Conservation (phyloP, 2,888 invertebrate species). For the Zele albiditarsus region DNA sequence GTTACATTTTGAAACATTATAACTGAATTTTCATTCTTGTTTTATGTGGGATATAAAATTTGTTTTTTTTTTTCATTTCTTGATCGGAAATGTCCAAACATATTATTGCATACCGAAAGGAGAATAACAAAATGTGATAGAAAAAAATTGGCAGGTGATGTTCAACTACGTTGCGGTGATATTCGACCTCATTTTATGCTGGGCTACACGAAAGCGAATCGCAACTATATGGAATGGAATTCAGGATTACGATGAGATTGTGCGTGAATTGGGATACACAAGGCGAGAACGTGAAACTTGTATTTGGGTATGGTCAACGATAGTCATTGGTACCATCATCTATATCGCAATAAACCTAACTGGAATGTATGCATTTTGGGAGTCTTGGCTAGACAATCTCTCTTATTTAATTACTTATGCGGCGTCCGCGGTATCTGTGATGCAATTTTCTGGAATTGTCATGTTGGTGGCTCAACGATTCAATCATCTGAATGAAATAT, state of each 20-base stretch:
- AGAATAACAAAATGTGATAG: neutral
- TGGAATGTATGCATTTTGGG: constrained; percentile 62
- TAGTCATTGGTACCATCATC: constrained; percentile 44
- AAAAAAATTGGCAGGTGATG: constrained; percentile 50
- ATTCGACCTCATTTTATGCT: constrained; percentile 50
- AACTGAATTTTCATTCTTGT: no score
- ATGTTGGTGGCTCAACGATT: constrained; percentile 64
- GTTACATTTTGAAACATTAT: no score
- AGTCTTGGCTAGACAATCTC: constrained; percentile 58
- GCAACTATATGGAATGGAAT: constrained; percentile 62
- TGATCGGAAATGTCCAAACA: no score
- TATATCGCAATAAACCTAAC: constrained; percentile 59
- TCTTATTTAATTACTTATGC: constrained; percentile 62
- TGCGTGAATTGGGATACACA: constrained; percentile 56
- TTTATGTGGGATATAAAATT: no score
- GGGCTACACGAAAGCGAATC: constrained; percentile 54
- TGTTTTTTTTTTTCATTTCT: no score
- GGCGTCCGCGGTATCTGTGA: constrained; percentile 55
- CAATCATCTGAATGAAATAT: constrained; percentile 60
- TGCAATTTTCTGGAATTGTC: constrained; percentile 60
- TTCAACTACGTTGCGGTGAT: constrained; percentile 58
- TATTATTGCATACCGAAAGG: no score
- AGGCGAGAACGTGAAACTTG: constrained; percentile 51
- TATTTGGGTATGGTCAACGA: constrained; percentile 54
- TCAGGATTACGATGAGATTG: constrained; percentile 62